phyloP scores from a whole-genome alignment of 2,888 invertebrate genomes.

The Tortrix viridana region DNA sequence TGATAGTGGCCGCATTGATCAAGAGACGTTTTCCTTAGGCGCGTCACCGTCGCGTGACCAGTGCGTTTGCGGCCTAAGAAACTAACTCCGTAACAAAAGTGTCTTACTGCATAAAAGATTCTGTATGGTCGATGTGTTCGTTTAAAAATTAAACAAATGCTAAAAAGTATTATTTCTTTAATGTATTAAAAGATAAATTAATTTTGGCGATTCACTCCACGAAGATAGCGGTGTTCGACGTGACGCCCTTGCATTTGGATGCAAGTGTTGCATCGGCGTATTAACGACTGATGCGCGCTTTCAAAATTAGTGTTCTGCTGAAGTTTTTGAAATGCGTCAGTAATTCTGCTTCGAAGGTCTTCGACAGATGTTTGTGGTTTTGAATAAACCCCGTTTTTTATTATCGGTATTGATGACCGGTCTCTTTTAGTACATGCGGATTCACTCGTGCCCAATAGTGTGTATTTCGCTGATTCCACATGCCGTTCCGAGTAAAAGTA shows the following conservation, averaged over 20 bases:
- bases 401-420: constrained; percentile 14
- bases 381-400: constrained; percentile 6
- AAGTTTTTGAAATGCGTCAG: too few species aligned
- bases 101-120: too few species aligned
- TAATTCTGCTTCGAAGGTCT: constrained; percentile 8
- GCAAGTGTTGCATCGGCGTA: constrained; percentile 14
- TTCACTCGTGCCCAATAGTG: constrained; percentile 12
- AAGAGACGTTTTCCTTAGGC: too few species aligned
- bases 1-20: too few species aligned
- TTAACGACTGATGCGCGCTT: constrained; percentile 9
- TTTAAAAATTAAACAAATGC: too few species aligned
- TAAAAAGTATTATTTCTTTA: too few species aligned
- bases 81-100: too few species aligned
- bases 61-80: too few species aligned
- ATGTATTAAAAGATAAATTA: not conserved
- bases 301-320: constrained; percentile 20
- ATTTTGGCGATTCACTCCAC: not conserved
- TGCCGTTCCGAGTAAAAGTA: constrained; percentile 14
- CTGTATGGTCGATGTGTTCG: too few species aligned
- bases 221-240: constrained; percentile 3
- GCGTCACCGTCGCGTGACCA: too few species aligned
- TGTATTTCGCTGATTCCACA: constrained; percentile 9
- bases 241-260: constrained; percentile 13
- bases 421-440: constrained; percentile 9
- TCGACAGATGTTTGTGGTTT: constrained; percentile 16